Conservation (phyloP, 2,888 invertebrate species). For the Miltochrista miniata region DNA sequence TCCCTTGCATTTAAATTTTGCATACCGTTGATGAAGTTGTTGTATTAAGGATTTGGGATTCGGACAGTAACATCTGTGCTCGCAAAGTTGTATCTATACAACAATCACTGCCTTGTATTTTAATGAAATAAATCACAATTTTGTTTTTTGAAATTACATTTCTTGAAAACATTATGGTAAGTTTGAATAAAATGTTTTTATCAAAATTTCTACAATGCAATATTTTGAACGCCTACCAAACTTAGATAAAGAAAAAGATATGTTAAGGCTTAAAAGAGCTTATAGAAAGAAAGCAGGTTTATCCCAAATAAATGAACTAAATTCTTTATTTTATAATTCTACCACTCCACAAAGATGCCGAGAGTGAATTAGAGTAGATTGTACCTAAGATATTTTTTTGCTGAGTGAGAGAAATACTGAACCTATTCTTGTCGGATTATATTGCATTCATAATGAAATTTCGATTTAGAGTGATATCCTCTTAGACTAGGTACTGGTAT, state of each 20-base stretch:
- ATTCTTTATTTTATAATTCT: not conserved
- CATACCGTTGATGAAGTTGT: conserved; percentile 37
- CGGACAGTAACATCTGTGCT: conserved; percentile 40
- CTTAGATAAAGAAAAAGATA: not conserved
- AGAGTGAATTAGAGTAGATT: too few species aligned
- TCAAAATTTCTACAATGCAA: not conserved
- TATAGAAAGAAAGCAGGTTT: not conserved
- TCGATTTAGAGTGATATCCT: too few species aligned
- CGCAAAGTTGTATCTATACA: conserved; percentile 20
- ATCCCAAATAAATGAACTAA: not conserved
- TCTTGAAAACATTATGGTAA: conserved; percentile 10
- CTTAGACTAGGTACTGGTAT: too few species aligned
- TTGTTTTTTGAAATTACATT: conserved; percentile 16
- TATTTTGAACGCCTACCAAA: not conserved
- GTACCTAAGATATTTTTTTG: too few species aligned
- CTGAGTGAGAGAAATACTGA: too few species aligned
- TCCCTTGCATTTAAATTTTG: conserved; percentile 31
- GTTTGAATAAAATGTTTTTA: conserved; percentile 14
- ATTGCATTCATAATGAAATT: too few species aligned
- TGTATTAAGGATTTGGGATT: conserved; percentile 29
- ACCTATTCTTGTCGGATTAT: too few species aligned
- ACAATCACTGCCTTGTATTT: conserved; percentile 13
- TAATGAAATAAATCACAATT: conserved; percentile 28
- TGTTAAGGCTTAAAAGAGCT: too few species aligned
- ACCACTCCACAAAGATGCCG: too few species aligned